phyloP scores from a whole-genome alignment of 2,113 vertebrate species.

The Perccottus glenii region DNA sequence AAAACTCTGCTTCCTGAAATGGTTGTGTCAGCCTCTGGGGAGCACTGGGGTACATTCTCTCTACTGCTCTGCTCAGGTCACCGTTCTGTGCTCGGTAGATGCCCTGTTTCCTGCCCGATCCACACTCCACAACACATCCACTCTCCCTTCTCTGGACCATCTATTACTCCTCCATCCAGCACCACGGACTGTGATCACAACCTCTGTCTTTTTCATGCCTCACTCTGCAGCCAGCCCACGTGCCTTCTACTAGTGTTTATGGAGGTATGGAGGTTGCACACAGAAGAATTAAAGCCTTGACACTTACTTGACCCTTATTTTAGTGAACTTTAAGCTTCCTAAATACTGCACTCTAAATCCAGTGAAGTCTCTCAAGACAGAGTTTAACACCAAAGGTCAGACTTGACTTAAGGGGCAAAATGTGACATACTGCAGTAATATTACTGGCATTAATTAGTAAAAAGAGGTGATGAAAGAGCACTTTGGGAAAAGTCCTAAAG shows the following conservation, averaged over 20 bases:
- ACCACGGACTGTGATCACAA: slow-evolving; percentile 49
- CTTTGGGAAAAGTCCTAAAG: slow-evolving; percentile 23
- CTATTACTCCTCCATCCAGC: slow-evolving; percentile 51
- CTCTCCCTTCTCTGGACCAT: slow-evolving; percentile 22
- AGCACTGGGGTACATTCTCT: slow-evolving; percentile 54
- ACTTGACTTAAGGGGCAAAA: background rate
- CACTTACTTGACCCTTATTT: slow-evolving; percentile 13
- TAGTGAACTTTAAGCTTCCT: slow-evolving; percentile 13
- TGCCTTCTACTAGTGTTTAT: slow-evolving; percentile 51
- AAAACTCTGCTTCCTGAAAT: slow-evolving; percentile 45
- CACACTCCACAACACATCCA: background rate
- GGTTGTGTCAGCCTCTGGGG: slow-evolving; percentile 33
- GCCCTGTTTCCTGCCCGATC: slow-evolving; percentile 20
- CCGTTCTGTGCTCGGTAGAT: slow-evolving; percentile 28
- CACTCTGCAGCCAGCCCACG: slow-evolving; percentile 43
- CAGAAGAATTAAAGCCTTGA: slow-evolving; percentile 24
- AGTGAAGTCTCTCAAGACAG: slow-evolving; percentile 2
- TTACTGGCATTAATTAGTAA: slow-evolving; percentile 41
- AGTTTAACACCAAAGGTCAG: background rate
- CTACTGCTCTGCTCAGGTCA: slow-evolving; percentile 50
- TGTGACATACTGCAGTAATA: background rate
- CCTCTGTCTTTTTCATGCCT: slow-evolving; percentile 63
- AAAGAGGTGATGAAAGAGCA: background rate
- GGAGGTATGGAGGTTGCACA: slow-evolving; percentile 33
- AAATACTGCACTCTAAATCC: background rate